Percentiles rank a stretch among this genome's conserved stretches.
Evolutionary conservation across 2,113 vertebrate genomes (phyloP).

Genomic region (Spermophilus dauricus): DNA sequence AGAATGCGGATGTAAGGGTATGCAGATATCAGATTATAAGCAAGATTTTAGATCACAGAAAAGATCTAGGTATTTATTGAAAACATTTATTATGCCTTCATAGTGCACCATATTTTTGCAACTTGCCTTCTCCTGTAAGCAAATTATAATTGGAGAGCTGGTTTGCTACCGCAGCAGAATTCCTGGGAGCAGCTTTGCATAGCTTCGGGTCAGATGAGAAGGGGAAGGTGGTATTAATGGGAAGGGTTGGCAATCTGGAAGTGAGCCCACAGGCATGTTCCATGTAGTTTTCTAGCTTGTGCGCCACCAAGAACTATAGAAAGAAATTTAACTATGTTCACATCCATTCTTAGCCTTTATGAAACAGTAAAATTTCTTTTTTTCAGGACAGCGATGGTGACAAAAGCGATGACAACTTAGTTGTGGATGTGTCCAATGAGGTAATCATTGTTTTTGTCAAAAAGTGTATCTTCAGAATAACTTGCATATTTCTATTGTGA

Average conservation of each 20-base stretch:
- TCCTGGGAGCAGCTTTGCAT: neutral
- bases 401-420: slow-evolving; percentile 94
- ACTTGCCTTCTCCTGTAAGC: neutral
- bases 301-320: neutral
- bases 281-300: neutral
- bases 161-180: neutral
- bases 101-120: neutral
- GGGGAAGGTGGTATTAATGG: neutral
- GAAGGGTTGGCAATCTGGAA: neutral
- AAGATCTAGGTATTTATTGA: neutral
- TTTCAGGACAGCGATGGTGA: slow-evolving; percentile 92
- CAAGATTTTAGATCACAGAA: neutral
- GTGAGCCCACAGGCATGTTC: neutral
- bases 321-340: neutral
- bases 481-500: neutral
- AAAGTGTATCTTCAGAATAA: slow-evolving; percentile 43
- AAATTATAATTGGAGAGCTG: neutral
- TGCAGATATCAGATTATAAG: neutral
- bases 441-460: slow-evolving; percentile 83
- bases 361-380: slow-evolving; percentile 82
- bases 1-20: neutral
- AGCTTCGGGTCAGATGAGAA: neutral
- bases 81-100: neutral
- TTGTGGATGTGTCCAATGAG: slow-evolving; percentile 94
- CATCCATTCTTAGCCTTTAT: slow-evolving; percentile 45